Evolutionary conservation across 2,113 vertebrate species (phyloP).

Genomic region (Pao palembangensis): DNA sequence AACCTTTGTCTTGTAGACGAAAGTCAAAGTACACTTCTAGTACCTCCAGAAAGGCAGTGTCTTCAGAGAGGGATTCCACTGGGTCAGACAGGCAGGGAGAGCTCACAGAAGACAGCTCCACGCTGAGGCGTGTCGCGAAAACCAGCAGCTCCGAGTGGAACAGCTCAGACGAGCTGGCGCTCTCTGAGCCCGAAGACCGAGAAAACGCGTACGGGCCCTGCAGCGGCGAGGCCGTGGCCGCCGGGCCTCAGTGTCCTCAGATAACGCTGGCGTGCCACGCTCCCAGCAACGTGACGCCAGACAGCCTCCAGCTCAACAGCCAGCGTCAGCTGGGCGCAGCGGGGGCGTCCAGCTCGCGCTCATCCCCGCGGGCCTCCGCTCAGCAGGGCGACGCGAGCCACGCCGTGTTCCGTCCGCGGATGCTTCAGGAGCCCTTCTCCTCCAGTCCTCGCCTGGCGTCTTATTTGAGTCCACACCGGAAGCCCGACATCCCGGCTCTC

Average conservation of each 20-base stretch:
- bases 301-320: conserved; percentile 59
- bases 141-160: conserved; percentile 80
- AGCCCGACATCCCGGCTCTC: conserved; percentile 49
- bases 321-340: conserved; percentile 73
- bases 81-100: conserved; percentile 56
- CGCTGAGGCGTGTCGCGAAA: conserved; percentile 63
- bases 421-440: conserved; percentile 69
- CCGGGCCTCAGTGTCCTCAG: conserved; percentile 53
- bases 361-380: conserved; percentile 38
- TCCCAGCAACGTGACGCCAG: conserved; percentile 37
- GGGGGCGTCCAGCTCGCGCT: conserved; percentile 82
- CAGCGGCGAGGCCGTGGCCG: conserved; percentile 59
- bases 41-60: conserved; percentile 53
- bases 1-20: conserved; percentile 49
- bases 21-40: conserved; percentile 67
- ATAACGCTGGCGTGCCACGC: conserved; percentile 39
- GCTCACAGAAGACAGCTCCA: conserved; percentile 51
- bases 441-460: conserved; percentile 51
- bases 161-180: conserved; percentile 76
- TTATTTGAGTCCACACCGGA: conserved; percentile 48
- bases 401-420: conserved; percentile 61
- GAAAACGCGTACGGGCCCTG: conserved; percentile 71
- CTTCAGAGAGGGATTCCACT: conserved; percentile 57
- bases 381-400: conserved; percentile 53
- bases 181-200: conserved; percentile 76